Conservation (phyloP, 2,888 invertebrate genomes). For the Plutella xylostella region DNA sequence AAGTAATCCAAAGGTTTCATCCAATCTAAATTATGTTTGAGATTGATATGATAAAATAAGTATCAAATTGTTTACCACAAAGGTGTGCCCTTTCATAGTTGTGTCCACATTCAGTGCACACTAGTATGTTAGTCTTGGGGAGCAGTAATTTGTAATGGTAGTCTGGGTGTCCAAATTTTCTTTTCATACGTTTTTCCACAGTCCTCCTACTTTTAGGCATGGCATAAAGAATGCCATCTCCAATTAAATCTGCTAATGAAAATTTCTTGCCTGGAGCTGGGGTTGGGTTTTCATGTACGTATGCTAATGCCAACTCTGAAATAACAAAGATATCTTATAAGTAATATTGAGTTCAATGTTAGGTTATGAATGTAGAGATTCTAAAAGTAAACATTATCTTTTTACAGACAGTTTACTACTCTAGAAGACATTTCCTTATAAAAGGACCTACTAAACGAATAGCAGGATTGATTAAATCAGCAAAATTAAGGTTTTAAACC, state of each 20-base stretch:
- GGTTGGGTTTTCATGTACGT: constrained; percentile 30
- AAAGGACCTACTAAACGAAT: too few species aligned
- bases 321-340: too few species aligned
- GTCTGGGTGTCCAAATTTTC: constrained; percentile 78
- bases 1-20: too few species aligned
- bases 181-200: constrained; percentile 77
- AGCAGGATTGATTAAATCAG: too few species aligned
- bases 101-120: constrained; percentile 87
- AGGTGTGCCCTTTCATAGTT: constrained; percentile 82
- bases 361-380: too few species aligned
- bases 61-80: constrained; percentile 84
- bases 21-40: too few species aligned
- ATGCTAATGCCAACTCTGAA: constrained; percentile 47
- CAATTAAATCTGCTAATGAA: constrained; percentile 74
- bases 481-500: too few species aligned
- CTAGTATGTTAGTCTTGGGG: constrained; percentile 79
- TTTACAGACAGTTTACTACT: too few species aligned
- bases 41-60: too few species aligned
- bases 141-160: constrained; percentile 77
- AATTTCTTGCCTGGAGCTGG: constrained; percentile 31
- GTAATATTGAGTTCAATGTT: too few species aligned
- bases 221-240: constrained; percentile 83
- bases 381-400: too few species aligned
- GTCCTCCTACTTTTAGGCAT: constrained; percentile 84
- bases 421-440: too few species aligned